These are phyloP conservation scores for Andrena praecox DNA, from an alignment of 2,888 invertebrate species.

Conservation along the genomic window DNA sequence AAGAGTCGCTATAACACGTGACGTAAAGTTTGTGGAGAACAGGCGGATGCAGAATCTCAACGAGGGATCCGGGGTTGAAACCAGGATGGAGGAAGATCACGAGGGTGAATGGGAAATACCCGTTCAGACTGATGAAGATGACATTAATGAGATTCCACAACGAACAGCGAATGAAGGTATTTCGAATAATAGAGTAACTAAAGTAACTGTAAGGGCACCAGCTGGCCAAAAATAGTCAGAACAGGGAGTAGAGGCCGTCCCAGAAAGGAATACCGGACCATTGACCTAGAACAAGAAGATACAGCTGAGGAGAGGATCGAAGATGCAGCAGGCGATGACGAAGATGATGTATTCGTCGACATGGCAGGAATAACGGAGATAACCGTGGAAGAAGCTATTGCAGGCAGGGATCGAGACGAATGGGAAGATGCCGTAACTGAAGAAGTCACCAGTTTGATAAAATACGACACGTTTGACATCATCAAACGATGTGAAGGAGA, in stretches of 20 bases:
- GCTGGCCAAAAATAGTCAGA: slow-evolving; percentile 19
- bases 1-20: slow-evolving; percentile 2
- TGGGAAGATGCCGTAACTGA: slow-evolving; percentile 35
- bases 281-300: not conserved
- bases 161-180: not conserved
- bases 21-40: slow-evolving; percentile 19
- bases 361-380: slow-evolving; percentile 17
- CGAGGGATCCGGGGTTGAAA: not conserved
- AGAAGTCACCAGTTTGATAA: slow-evolving; percentile 34
- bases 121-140: not conserved
- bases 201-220: not conserved
- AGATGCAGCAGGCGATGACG: not conserved
- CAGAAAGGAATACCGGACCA: slow-evolving; percentile 2
- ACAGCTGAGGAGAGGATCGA: not conserved
- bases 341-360: not conserved
- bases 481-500: not conserved
- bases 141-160: not conserved
- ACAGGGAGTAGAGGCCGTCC: slow-evolving; percentile 18
- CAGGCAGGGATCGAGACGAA: not conserved
- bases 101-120: not conserved
- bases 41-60: not conserved
- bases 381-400: slow-evolving; percentile 26
- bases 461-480: slow-evolving; percentile 28
- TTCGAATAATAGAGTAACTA: not conserved
- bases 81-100: not conserved